phyloP scores from a whole-genome alignment of 2,113 vertebrate species.

The Dromaius novaehollandiae region DNA sequence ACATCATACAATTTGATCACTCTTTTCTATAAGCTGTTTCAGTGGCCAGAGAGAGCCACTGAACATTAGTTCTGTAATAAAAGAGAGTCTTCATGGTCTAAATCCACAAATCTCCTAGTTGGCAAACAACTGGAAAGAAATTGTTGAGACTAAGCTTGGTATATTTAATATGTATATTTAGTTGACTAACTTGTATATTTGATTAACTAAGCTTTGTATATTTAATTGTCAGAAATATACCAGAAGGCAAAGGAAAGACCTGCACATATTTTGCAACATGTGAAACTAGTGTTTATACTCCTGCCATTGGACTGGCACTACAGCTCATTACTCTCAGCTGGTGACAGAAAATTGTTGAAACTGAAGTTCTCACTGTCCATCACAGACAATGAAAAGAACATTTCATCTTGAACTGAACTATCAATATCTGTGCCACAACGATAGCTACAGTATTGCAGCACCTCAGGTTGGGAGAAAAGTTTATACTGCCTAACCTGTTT shows the following conservation, averaged over 20 bases:
- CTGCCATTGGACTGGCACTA: neutral
- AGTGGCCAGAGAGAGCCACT: neutral
- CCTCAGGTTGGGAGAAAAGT: neutral
- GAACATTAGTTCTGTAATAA: neutral
- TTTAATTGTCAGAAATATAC: neutral
- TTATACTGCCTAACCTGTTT: neutral
- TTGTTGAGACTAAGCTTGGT: neutral
- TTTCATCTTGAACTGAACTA: neutral
- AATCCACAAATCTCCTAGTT: neutral
- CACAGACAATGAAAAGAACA: neutral
- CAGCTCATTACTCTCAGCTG: neutral
- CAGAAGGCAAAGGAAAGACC: neutral
- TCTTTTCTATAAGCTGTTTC: neutral
- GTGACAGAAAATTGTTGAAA: conserved; percentile 18
- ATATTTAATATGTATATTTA: neutral
- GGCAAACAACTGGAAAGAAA: neutral
- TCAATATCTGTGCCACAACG: neutral
- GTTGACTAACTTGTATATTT: neutral
- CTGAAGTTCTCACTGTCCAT: neutral
- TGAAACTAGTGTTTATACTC: neutral
- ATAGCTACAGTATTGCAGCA: neutral
- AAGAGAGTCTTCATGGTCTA: neutral
- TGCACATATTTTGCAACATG: neutral
- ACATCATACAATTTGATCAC: neutral
- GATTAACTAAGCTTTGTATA: neutral